These are phyloP conservation scores for Moxostoma hubbsi DNA, from an alignment of 2,797 vertebrate genomes.

Conservation along the genomic window DNA sequence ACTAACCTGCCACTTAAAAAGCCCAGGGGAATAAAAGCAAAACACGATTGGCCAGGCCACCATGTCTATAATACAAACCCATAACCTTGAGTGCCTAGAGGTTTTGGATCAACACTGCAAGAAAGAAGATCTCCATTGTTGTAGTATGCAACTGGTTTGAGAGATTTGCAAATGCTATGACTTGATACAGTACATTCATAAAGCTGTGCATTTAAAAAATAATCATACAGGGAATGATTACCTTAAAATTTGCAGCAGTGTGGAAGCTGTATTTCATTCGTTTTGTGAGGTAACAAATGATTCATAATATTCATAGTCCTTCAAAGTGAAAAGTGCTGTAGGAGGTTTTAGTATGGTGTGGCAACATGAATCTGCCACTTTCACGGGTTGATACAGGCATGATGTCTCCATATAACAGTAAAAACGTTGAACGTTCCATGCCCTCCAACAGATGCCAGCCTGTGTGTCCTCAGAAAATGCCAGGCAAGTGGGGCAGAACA, in stretches of 20 bases:
- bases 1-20: slow-evolving; percentile 43
- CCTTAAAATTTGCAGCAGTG: slow-evolving; percentile 8
- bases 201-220: not conserved
- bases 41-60: slow-evolving; percentile 21
- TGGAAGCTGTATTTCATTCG: slow-evolving; percentile 6
- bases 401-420: slow-evolving; percentile 31
- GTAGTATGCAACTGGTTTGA: not conserved
- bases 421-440: slow-evolving; percentile 49
- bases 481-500: slow-evolving; percentile 57
- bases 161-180: slow-evolving; percentile 3
- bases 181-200: slow-evolving; percentile 3
- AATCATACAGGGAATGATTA: not conserved
- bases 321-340: slow-evolving; percentile 16
- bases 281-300: slow-evolving; percentile 17
- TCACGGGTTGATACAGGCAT: not conserved
- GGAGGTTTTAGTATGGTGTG: slow-evolving; percentile 16
- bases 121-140: slow-evolving; percentile 4
- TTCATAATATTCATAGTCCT: slow-evolving; percentile 35
- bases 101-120: slow-evolving; percentile 19
- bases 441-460: slow-evolving; percentile 47
- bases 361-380: slow-evolving; percentile 34
- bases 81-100: slow-evolving; percentile 26
- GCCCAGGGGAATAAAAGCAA: slow-evolving; percentile 19
- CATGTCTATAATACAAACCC: slow-evolving; percentile 5
- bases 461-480: slow-evolving; percentile 59